Percentiles rank a stretch among this genome's conserved stretches.
Evolutionary conservation across 2,797 vertebrate species (phyloP).

Genomic region (Momotus momota): DNA sequence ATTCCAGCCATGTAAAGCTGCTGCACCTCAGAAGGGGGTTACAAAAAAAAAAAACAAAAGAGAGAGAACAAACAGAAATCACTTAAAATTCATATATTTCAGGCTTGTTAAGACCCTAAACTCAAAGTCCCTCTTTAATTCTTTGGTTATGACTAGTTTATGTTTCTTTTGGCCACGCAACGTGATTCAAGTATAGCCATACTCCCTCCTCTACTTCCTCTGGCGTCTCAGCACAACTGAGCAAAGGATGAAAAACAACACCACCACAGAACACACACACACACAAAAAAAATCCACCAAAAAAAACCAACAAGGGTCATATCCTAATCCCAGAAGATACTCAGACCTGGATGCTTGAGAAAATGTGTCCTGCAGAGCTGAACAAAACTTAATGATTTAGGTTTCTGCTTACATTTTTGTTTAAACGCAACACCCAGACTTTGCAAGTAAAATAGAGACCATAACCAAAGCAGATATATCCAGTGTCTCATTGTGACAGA

Average conservation of each 20-base stretch:
- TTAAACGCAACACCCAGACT: background rate
- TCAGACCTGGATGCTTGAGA: background rate
- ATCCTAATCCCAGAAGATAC: rapidly evolving
- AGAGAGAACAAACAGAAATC: background rate
- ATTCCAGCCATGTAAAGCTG: background rate
- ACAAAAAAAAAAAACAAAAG: background rate
- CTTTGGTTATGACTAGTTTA: background rate
- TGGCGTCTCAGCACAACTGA: background rate
- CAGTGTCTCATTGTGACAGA: rapidly evolving
- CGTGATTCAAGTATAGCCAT: background rate
- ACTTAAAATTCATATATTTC: background rate
- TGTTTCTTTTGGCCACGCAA: background rate
- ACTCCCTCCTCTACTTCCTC: background rate
- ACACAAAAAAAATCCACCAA: too few species aligned
- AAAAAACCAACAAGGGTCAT: background rate
- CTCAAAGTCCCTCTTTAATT: background rate
- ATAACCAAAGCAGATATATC: background rate
- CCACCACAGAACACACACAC: too few species aligned
- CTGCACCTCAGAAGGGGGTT: background rate
- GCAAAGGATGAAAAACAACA: background rate
- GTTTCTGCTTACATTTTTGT: rapidly evolving
- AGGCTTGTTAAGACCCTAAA: background rate
- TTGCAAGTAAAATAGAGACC: background rate
- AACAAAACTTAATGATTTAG: rapidly evolving
- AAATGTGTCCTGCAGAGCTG: background rate